Evolutionary conservation across 2,113 vertebrate species (phyloP).

Genomic region (Nanorana parkeri): DNA sequence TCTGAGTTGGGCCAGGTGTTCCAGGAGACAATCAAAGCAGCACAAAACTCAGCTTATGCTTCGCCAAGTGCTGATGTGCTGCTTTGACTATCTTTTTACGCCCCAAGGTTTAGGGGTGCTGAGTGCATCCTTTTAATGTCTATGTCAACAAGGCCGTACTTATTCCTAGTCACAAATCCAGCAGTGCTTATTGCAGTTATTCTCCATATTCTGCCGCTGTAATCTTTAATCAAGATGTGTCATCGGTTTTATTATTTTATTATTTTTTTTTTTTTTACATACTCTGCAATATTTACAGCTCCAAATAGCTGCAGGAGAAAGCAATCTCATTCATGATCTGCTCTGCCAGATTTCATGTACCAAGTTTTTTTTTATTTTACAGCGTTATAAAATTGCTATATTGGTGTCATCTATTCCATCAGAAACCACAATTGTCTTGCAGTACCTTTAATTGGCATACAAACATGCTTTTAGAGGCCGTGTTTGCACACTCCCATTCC

Average conservation of each 20-base stretch:
- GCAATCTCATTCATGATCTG: background rate
- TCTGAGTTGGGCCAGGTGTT: too few species aligned
- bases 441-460: slow-evolving; percentile 33
- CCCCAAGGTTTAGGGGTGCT: too few species aligned
- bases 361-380: background rate
- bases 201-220: background rate
- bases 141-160: too few species aligned
- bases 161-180: background rate
- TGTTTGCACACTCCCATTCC: background rate
- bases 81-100: too few species aligned
- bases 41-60: too few species aligned
- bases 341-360: background rate
- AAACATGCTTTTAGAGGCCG: background rate
- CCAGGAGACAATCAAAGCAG: too few species aligned
- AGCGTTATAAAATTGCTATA: background rate
- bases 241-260: background rate
- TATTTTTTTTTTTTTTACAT: background rate
- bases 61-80: too few species aligned
- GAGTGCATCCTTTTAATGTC: too few species aligned
- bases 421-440: slow-evolving; percentile 22
- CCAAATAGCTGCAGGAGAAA: background rate
- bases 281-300: background rate
- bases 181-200: background rate
- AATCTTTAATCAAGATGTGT: background rate
- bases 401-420: slow-evolving; percentile 6